Base-by-base conservation (phyloP, 2,888 invertebrate genomes). In the Phoronis australis region DNA sequence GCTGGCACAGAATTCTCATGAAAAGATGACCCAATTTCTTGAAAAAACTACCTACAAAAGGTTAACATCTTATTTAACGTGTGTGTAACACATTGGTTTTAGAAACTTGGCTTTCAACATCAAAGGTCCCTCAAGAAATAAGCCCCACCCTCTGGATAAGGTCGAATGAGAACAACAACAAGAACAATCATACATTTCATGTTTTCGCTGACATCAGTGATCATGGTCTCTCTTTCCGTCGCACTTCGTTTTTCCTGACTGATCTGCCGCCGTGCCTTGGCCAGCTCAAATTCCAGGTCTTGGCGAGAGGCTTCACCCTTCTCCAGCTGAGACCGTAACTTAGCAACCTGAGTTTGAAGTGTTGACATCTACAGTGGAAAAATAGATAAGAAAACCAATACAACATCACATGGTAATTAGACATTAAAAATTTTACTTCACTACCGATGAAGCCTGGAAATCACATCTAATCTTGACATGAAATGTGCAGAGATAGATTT, bases 231-330 rank as follows among this genome's bases (percentile, higher is more conserved):
- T 40, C 60, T 60, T 22, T 69, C 62, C 12, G 56, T 52, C 9
- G 59, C 52, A 3, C 54, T 45, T 24, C 66, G 62, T 50, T 64
- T 65, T 44, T 64, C 64, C 18, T 66, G 65, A 20, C 56, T 57
- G 2, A 66, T 27, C 18, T 73, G 70, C 24, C 64, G 48, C 26
- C 57, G 59, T 1, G 61, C 50, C 47, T 67, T 64, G 15, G 71
- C 65, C 45, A 75, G 49, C 51, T 75, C 73, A 61, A 62, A 72
- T 55, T 74, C 75, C 26, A 70, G 54, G 48, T 68, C 69, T 47
- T 73, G 72, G 23, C 68, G 60, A 3, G 60, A 47, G 4, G 73
- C 75, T 47, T 73, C 72, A 4, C 68, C 66, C 52, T 68, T 69
- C 59, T 75, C 75, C 5, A 72, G 38, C 50, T 66, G 68, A 4